Conservation (phyloP, 2,888 invertebrate species). For the Sphinx pinastri region DNA sequence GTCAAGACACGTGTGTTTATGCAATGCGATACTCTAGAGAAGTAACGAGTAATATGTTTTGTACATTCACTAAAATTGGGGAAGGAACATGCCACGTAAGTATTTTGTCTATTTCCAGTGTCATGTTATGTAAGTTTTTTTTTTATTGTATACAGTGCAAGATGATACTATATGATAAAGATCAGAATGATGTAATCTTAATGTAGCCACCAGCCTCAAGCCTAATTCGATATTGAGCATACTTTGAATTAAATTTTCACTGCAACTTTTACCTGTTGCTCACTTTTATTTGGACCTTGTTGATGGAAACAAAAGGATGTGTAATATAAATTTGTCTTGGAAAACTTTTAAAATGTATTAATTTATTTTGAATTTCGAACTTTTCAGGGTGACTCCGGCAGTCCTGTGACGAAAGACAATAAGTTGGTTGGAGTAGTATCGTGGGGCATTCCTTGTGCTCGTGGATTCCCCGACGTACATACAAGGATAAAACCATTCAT, state of each 20-base stretch:
- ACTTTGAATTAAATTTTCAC: too few species aligned
- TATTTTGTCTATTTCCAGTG: constrained; percentile 29
- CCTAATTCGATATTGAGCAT: too few species aligned
- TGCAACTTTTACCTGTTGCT: too few species aligned
- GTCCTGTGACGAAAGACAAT: constrained; percentile 62
- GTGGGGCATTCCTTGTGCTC: constrained; percentile 78
- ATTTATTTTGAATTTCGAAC: constrained; percentile 16
- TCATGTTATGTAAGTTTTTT: too few species aligned
- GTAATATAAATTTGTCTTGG: too few species aligned
- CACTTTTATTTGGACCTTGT: too few species aligned
- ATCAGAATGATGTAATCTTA: too few species aligned
- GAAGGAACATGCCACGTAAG: constrained; percentile 77
- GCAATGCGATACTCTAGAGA: constrained; percentile 70
- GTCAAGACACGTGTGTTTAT: constrained; percentile 64
- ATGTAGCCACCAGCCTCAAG: too few species aligned
- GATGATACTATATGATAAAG: too few species aligned
- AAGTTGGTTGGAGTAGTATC: constrained; percentile 72
- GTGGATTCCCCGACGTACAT: constrained; percentile 78
- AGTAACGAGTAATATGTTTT: constrained; percentile 69
- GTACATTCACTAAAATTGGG: constrained; percentile 69
- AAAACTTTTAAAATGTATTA: background rate
- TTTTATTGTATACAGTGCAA: too few species aligned
- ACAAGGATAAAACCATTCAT: constrained; percentile 67
- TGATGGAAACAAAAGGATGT: too few species aligned
- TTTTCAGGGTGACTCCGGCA: constrained; percentile 78